A percentile compares a stretch with the other conserved stretches of the same genome.
phyloP scores from a whole-genome alignment of 2,797 vertebrate species.

The Xyrichtys novacula region DNA sequence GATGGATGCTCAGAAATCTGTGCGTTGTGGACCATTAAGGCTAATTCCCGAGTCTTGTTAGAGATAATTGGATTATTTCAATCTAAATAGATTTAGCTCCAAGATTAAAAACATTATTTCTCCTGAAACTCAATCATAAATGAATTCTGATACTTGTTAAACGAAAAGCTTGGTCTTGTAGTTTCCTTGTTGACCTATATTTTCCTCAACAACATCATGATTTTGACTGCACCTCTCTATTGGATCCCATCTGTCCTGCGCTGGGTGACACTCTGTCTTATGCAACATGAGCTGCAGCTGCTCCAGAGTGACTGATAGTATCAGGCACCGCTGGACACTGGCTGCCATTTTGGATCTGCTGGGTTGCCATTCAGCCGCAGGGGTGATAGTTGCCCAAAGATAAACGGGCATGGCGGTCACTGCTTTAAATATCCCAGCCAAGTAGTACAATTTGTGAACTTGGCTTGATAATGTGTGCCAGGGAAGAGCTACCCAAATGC shows the following conservation, averaged over 20 bases:
- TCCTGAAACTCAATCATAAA: not conserved
- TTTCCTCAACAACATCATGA: not conserved
- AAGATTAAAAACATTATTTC: not conserved
- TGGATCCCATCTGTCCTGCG: not conserved
- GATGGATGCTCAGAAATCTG: not conserved
- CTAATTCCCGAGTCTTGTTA: not conserved
- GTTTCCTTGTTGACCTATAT: not conserved
- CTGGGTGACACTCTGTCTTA: constrained; percentile 1
- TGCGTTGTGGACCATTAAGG: not conserved
- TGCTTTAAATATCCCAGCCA: constrained; percentile 9
- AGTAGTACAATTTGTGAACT: not conserved
- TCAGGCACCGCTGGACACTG: constrained; percentile 49
- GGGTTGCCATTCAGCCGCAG: constrained; percentile 60
- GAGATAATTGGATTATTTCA: not conserved
- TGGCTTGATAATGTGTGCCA: not conserved
- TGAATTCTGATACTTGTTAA: not conserved
- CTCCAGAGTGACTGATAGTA: constrained; percentile 50
- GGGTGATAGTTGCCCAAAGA: constrained; percentile 24
- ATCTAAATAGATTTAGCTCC: not conserved
- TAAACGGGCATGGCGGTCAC: constrained; percentile 20
- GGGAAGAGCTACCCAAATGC: constrained; percentile 3
- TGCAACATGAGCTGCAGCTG: constrained; percentile 56
- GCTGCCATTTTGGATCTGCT: constrained; percentile 66
- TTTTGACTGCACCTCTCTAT: not conserved
- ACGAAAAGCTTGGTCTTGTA: not conserved